A percentile compares a stretch with the other conserved stretches of the same genome.
Evolutionary conservation across 2,888 invertebrate species (phyloP).

Genomic region (Cheilosia vernalis): DNA sequence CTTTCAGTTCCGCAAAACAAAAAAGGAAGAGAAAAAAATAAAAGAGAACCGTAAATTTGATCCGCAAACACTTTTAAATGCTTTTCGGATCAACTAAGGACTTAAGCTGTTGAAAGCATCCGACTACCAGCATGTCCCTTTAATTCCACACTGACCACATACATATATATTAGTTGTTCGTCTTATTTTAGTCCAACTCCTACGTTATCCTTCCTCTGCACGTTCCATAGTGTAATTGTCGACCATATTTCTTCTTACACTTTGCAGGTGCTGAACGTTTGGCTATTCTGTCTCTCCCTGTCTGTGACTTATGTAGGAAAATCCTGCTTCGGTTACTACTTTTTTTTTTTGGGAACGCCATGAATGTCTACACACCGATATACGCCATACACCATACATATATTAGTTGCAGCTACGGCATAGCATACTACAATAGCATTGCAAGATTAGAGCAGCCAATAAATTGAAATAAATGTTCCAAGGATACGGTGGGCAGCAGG

Average conservation of each 20-base stretch:
- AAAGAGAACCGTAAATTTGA: conserved; percentile 56
- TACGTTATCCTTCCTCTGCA: conserved; percentile 39
- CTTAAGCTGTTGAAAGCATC: conserved; percentile 70
- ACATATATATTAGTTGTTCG: conserved; percentile 10
- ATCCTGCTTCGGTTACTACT: conserved; percentile 25
- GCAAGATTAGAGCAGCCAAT: conserved; percentile 73
- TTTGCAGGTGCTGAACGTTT: conserved; percentile 74
- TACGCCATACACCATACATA: background rate
- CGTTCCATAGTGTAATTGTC: conserved; percentile 64
- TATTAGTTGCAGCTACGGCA: conserved; percentile 48
- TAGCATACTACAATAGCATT: conserved; percentile 39
- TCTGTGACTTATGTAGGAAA: conserved; percentile 52
- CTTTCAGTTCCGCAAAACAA: conserved; percentile 34
- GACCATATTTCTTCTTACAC: conserved; percentile 74
- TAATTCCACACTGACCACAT: conserved; percentile 71
- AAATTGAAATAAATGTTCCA: conserved; percentile 75
- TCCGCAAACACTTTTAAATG: conserved; percentile 69
- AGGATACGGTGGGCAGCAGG: conserved; percentile 38
- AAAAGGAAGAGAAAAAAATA: conserved; percentile 7
- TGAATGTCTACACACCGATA: conserved; percentile 38
- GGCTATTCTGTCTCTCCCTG: conserved; percentile 10
- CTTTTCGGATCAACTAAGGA: conserved; percentile 73
- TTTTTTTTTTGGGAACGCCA: conserved; percentile 37
- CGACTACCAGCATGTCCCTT: conserved; percentile 22
- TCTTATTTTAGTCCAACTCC: conserved; percentile 18